phyloP scores from a whole-genome alignment of 2,797 vertebrate genomes.

The Ceryle rudis region DNA sequence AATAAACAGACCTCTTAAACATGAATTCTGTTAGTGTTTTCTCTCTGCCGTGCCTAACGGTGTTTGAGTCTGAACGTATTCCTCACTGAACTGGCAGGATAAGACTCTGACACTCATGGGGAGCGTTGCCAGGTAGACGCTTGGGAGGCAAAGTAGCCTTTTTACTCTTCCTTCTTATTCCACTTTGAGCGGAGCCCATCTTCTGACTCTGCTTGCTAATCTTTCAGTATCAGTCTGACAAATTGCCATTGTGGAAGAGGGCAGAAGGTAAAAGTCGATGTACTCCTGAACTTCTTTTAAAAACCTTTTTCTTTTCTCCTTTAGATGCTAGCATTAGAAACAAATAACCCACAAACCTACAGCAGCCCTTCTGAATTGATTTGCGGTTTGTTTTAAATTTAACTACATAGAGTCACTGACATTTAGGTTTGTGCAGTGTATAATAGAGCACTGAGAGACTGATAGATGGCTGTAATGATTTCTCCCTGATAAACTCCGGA shows the following conservation, averaged over 20 bases:
- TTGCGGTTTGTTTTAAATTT: not conserved
- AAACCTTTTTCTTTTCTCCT: not conserved
- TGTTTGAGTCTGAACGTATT: not conserved
- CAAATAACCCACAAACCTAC: not conserved
- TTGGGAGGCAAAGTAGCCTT: not conserved
- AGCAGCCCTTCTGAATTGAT: not conserved
- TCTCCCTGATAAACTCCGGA: not conserved
- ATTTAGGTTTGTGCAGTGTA: not conserved
- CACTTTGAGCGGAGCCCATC: not conserved
- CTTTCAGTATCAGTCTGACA: not conserved
- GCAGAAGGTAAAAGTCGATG: not conserved
- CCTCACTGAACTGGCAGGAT: not conserved
- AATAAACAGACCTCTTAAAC: constrained; percentile 63
- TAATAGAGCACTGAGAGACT: not conserved
- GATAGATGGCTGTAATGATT: not conserved
- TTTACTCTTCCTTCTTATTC: not conserved
- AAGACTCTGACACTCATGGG: rapidly evolving
- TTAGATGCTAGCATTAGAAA: not conserved
- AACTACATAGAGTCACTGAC: not conserved
- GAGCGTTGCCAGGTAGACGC: not conserved
- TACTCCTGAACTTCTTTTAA: not conserved
- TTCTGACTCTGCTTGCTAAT: not conserved
- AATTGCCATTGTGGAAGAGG: not conserved
- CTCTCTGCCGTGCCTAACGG: not conserved
- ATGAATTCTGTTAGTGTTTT: not conserved